Conservation (phyloP, 2,113 vertebrate species). For the Melanocharis versteri region DNA sequence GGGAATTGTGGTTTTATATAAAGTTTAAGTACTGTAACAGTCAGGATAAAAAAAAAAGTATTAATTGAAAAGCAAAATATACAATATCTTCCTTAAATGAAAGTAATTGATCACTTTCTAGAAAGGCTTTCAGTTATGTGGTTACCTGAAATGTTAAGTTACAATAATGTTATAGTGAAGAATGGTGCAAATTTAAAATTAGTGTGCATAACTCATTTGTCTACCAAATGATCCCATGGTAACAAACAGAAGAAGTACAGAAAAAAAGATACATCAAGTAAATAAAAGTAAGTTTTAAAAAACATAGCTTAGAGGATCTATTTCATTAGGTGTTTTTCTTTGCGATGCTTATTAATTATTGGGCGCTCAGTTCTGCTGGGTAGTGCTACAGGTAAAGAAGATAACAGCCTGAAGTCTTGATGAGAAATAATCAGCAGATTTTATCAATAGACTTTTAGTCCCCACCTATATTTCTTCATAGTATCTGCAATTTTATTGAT, state of each 20-base stretch:
- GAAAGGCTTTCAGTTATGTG: neutral
- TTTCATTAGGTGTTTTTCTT: neutral
- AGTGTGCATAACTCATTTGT: neutral
- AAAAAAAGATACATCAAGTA: neutral
- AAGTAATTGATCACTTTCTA: neutral
- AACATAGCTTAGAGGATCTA: neutral
- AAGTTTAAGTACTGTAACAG: neutral
- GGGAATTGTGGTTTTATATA: neutral
- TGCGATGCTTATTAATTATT: neutral
- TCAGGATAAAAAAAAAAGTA: neutral
- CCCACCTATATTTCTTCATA: constrained; percentile 4
- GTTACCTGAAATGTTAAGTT: neutral
- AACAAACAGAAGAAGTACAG: neutral
- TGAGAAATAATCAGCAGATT: constrained; percentile 6
- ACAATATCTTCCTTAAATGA: neutral
- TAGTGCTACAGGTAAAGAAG: neutral
- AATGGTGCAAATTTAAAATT: neutral
- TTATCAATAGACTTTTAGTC: neutral
- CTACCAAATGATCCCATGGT: neutral
- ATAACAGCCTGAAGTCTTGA: neutral
- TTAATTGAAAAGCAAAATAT: neutral
- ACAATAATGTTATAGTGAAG: neutral
- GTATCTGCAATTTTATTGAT: neutral
- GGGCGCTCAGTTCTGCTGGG: neutral
- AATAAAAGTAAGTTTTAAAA: neutral